Base-by-base conservation (phyloP, 2,888 invertebrate species). In the Neelides folsomi region DNA sequence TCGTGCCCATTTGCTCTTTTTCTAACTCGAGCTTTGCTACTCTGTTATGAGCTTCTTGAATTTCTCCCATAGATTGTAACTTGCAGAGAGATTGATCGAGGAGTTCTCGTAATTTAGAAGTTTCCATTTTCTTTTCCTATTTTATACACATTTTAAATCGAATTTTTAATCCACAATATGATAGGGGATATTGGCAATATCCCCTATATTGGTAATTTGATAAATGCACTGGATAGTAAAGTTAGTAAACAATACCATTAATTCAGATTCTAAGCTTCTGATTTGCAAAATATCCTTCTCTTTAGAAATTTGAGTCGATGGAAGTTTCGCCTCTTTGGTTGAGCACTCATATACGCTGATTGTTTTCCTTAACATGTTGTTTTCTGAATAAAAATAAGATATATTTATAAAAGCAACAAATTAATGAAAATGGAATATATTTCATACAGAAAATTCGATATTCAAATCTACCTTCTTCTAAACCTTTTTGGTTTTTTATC, bases 391-490 rank as follows among this genome's bases (percentile, higher is more conserved):
- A 40, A 48, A 48, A 18, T 48, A 48, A 20, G 10, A 15, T n/a
- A n/a, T n/a, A n/a, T n/a, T n/a, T n/a, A n/a, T n/a, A n/a, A n/a
- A n/a, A n/a, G n/a, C n/a, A n/a, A n/a, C n/a, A n/a, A n/a, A n/a
- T n/a, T n/a, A n/a, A n/a, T n/a, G n/a, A n/a, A n/a, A n/a, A n/a
- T n/a, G n/a, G n/a, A n/a, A n/a, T n/a, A n/a, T n/a, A n/a, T n/a
- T n/a, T 13, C n/a, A n/a, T n/a, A n/a, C n/a, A n/a, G n/a, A n/a
- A n/a, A n/a, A n/a, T n/a, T n/a, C n/a, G n/a, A n/a, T n/a, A n/a
- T n/a, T n/a, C n/a, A n/a, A n/a, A n/a, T n/a, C 18, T 51, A 64
- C 64, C 64, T 56, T 56, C 50, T 34, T 63, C 60, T 16, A 64
- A 56, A 36, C 54, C 55, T 44, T 57, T 58, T 42, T 60, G 44